Conservation (phyloP, 2,113 vertebrate species). For the Sorex fumeus region DNA sequence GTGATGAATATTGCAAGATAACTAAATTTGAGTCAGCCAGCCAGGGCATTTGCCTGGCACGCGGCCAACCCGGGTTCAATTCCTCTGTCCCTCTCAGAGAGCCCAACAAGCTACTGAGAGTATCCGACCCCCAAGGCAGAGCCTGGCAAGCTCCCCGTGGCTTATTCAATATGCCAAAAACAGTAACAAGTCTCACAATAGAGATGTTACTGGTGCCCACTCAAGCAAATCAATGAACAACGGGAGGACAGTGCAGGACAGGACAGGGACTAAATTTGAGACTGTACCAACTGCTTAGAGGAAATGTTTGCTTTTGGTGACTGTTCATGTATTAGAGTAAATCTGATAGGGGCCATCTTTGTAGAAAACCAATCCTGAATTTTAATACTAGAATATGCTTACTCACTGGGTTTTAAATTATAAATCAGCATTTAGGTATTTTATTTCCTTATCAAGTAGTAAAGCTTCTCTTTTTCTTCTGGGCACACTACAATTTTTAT, state of each 20-base stretch:
- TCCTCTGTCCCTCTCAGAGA: too few relatives aligned
- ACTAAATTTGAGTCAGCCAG: background rate
- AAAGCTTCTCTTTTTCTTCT: constrained; percentile 14
- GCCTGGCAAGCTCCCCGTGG: too few relatives aligned
- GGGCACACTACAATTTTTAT: background rate
- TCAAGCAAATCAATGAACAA: too few relatives aligned
- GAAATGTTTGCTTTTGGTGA: background rate
- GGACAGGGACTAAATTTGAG: background rate
- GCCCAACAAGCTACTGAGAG: too few relatives aligned
- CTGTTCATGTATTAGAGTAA: background rate
- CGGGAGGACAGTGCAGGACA: too few relatives aligned
- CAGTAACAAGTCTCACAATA: too few relatives aligned
- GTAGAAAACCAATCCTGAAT: background rate
- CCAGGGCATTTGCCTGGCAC: too few relatives aligned
- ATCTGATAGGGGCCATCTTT: background rate
- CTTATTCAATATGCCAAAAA: too few relatives aligned
- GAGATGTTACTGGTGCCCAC: too few relatives aligned
- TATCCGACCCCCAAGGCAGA: too few relatives aligned
- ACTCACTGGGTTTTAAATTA: background rate
- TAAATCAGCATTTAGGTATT: background rate
- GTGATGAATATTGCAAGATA: background rate
- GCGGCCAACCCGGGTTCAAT: too few relatives aligned
- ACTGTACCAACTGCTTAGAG: background rate
- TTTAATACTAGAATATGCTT: background rate
- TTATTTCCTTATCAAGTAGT: constrained; percentile 32